Evolutionary conservation across 2,113 vertebrate genomes (phyloP), one percentile per base, ranked within the genome.

Genomic region (Eleginops maclovinus): DNA sequence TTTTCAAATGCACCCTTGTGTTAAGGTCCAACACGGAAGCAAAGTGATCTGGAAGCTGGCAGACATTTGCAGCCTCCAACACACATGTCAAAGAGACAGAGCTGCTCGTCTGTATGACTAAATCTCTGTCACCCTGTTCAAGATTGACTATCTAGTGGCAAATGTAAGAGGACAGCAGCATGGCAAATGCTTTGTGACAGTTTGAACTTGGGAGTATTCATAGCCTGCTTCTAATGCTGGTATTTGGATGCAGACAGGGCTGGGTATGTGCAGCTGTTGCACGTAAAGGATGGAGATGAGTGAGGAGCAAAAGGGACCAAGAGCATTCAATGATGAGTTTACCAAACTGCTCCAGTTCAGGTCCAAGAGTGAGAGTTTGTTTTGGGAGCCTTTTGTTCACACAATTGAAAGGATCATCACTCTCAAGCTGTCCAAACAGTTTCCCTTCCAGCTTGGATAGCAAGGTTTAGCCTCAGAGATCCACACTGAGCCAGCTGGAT

Each of bases 211-310:
- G 4, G 54, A 44, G 65, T 71, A 88, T 87, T 87, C 75, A 65
- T 66, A 77, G 79, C 47, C 1, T 41, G 43, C 80, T 21, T 70
- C 60, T 56, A 61, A 59, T 81, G 77, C 55, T 40, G 82, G 68
- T 44, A 78, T 79, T 62, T 71, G 69, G 61, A 65, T 24, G 36
- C 47, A 63, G 75, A 73, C 12, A 1, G 62, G 67, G 75, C 43
- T 3, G 46, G 58, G 28, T 40, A 22, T 44, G 15, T 85, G 88
- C 90, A 90, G 90, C 87, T 93, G 92, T 82, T 75, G 70, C 54
- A 47, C 21, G 26, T 19, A 50, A 44, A 62, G 44, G 60, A 4
- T 17, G 16, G 49, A 77, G 63, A 74, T 44, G 68, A 77, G 61
- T 50, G 82, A 69, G 13, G 46, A 50, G 56, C 60, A 21, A 59